phyloP scores from a whole-genome alignment of 2,888 invertebrate species.

The Pterostichus madidus region DNA sequence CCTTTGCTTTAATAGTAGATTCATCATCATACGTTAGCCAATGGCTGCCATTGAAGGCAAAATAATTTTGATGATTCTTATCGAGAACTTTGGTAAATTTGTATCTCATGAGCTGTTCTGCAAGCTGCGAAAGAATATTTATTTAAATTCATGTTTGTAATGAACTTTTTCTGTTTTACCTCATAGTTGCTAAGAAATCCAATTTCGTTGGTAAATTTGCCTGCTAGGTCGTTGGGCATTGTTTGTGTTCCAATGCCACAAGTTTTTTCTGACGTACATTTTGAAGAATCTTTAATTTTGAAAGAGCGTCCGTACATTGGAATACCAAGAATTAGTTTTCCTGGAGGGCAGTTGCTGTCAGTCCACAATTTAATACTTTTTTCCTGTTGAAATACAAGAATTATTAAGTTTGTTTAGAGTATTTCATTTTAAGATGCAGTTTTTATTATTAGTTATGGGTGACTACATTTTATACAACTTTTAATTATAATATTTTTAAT shows the following conservation, averaged over 20 bases:
- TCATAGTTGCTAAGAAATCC: conserved; percentile 68
- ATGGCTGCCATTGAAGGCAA: conserved; percentile 70
- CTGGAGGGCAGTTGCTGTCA: conserved; percentile 73
- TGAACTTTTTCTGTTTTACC: conserved; percentile 6
- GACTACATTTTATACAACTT: no score
- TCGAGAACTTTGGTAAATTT: conserved; percentile 6
- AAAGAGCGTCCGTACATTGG: conserved; percentile 76
- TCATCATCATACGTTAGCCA: conserved; percentile 73
- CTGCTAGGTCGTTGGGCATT: conserved; percentile 69
- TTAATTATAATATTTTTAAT: no score
- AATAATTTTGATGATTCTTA: conserved; percentile 67
- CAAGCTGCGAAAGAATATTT: conserved; percentile 10
- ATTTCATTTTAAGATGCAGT: neutral
- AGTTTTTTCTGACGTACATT: conserved; percentile 68
- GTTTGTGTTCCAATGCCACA: conserved; percentile 72
- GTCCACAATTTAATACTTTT: conserved; percentile 76
- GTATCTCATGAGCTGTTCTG: conserved; percentile 3
- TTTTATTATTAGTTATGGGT: no score
- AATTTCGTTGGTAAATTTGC: conserved; percentile 70
- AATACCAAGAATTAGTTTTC: conserved; percentile 77
- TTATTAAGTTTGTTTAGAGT: no score
- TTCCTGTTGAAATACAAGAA: conserved; percentile 69
- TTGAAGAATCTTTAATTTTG: conserved; percentile 72
- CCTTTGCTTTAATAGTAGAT: conserved; percentile 70
- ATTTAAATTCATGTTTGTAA: neutral